These are phyloP conservation scores for Cryptocheilus praepositus DNA, from an alignment of 2,888 invertebrate species.

Conservation along the genomic window DNA sequence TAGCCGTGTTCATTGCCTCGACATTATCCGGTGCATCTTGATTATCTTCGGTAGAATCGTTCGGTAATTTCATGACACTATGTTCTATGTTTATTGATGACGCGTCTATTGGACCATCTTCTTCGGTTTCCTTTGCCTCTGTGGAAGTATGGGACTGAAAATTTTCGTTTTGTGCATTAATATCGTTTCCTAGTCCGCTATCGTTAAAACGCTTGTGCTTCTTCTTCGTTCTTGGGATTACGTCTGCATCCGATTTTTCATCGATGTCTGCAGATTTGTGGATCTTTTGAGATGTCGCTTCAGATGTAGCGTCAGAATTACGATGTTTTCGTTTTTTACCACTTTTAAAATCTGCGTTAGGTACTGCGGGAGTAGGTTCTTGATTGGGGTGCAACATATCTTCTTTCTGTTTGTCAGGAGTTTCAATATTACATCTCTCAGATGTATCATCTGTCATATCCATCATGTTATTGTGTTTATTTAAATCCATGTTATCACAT, in stretches of 20 bases:
- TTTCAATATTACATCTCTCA: not conserved
- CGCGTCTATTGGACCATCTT: slow-evolving; percentile 17
- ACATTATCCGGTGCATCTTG: not conserved
- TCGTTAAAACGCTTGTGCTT: not conserved
- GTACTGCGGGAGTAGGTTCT: not conserved
- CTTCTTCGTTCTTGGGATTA: not conserved
- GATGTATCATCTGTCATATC: slow-evolving; percentile 24
- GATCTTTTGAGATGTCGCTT: not conserved
- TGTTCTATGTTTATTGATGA: slow-evolving; percentile 1
- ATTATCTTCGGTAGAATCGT: slow-evolving; percentile 1
- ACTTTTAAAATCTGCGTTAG: slow-evolving; percentile 8
- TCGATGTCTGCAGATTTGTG: too few species aligned
- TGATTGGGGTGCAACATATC: too few species aligned
- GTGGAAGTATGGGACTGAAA: slow-evolving; percentile 10
- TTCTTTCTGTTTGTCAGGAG: too few species aligned
- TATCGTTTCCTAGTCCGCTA: not conserved
- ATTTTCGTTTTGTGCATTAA: slow-evolving; percentile 9
- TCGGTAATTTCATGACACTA: not conserved
- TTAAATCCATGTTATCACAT: slow-evolving; percentile 23
- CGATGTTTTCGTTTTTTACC: slow-evolving; percentile 18
- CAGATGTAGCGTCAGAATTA: slow-evolving; percentile 3
- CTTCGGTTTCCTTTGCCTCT: slow-evolving; percentile 16
- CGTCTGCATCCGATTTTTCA: not conserved
- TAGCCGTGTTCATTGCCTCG: slow-evolving; percentile 47
- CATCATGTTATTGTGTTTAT: slow-evolving; percentile 23